A percentile compares a stretch with the other conserved stretches of the same genome.
Conservation (phyloP, 2,797 vertebrate genomes). For the Apodemus agrarius region DNA sequence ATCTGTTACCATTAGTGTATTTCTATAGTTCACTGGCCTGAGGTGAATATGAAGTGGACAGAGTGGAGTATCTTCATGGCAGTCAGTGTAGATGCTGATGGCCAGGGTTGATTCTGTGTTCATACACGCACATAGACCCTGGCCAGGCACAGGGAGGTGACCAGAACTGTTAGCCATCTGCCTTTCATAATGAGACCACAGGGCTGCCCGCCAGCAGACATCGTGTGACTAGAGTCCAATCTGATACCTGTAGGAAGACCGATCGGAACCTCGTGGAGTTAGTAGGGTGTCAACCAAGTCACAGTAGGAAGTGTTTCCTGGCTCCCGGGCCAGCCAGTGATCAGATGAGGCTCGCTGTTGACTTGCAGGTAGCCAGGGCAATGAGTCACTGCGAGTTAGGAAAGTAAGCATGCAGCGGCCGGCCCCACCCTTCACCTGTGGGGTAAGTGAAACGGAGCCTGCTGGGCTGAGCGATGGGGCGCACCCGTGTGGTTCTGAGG, state of each 20-base stretch:
- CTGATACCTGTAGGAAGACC: not conserved
- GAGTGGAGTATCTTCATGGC: rapidly evolving
- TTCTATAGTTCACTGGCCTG: rapidly evolving
- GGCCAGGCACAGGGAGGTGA: not conserved
- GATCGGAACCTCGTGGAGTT: rapidly evolving
- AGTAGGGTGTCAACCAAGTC: rapidly evolving
- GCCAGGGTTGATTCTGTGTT: rapidly evolving
- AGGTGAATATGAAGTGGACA: rapidly evolving
- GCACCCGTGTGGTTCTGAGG: not conserved
- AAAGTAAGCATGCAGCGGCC: rapidly evolving
- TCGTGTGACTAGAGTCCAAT: not conserved
- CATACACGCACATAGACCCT: not conserved
- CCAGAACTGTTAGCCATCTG: not conserved
- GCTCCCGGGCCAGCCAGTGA: rapidly evolving
- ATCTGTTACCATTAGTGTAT: no score
- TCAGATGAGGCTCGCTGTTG: rapidly evolving
- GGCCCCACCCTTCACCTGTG: rapidly evolving
- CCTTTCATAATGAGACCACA: not conserved
- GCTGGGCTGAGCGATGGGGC: not conserved
- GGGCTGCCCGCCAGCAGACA: not conserved
- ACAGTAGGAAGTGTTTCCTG: not conserved
- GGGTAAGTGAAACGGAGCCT: not conserved
- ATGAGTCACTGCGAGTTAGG: rapidly evolving
- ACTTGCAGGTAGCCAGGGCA: rapidly evolving
- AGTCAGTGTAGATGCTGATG: rapidly evolving